phyloP scores from a whole-genome alignment of 2,797 vertebrate genomes.

The Schizopygopsis pylzovi region DNA sequence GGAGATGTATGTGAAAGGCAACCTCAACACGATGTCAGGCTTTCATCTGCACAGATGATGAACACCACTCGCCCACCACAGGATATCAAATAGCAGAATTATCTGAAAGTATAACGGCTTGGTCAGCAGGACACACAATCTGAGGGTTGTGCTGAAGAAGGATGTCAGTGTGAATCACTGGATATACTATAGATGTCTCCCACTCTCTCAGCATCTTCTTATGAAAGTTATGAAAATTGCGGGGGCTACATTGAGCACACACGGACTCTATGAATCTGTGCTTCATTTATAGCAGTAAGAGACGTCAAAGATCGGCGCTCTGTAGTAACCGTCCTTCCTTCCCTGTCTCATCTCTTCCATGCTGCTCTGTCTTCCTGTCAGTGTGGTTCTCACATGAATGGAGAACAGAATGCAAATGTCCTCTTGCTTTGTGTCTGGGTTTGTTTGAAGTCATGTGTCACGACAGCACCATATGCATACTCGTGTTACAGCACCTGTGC shows the following conservation, averaged over 20 bases:
- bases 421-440: constrained; percentile 32
- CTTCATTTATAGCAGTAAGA: constrained; percentile 20
- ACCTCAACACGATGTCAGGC: constrained; percentile 37
- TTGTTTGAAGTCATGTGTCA: constrained; percentile 48
- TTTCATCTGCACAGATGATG: constrained; percentile 31
- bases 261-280: not conserved
- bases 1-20: constrained; percentile 17
- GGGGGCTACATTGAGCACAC: constrained; percentile 8
- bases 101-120: constrained; percentile 28
- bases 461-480: constrained; percentile 23
- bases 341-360: not conserved
- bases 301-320: not conserved
- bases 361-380: not conserved
- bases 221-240: constrained; percentile 13
- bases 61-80: constrained; percentile 53
- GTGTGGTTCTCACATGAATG: constrained; percentile 14
- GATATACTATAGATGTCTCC: constrained; percentile 19
- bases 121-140: constrained; percentile 22
- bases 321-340: not conserved
- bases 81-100: constrained; percentile 41
- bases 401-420: constrained; percentile 45
- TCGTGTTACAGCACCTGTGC: constrained; percentile 20
- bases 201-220: constrained; percentile 15
- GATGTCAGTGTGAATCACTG: constrained; percentile 17
- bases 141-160: constrained; percentile 6